phyloP scores from a whole-genome alignment of 64 coral and sea anemone species.

The Cladopsammia gracilis region DNA sequence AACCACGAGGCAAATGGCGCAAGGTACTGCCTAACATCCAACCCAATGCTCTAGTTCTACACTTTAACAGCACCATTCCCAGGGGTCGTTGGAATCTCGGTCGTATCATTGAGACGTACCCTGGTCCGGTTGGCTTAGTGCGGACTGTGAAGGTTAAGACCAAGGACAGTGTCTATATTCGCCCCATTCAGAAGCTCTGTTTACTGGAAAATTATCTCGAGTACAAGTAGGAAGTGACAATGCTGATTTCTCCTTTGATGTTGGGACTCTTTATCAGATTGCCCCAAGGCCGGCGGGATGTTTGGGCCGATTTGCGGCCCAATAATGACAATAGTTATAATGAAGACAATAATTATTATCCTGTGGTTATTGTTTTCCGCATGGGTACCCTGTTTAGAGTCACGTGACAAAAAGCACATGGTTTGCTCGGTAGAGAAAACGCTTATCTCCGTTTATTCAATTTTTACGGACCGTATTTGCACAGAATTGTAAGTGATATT shows the following conservation, averaged over 20 bases:
- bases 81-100: conserved; percentile 48
- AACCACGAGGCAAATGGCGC: conserved; percentile 6
- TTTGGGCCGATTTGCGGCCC: background rate
- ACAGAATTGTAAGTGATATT: too few relatives aligned
- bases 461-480: too few relatives aligned
- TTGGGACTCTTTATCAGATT: background rate
- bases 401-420: background rate
- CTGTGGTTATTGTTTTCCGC: too few relatives aligned
- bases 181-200: conserved; percentile 14
- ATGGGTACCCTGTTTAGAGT: background rate
- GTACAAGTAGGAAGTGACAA: background rate
- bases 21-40: background rate
- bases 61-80: conserved; percentile 15
- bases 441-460: too few relatives aligned
- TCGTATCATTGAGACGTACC: conserved; percentile 10
- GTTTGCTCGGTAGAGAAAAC: background rate
- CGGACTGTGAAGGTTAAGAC: conserved; percentile 44
- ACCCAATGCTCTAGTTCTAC: conserved; percentile 15
- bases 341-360: too few relatives aligned
- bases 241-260: too few relatives aligned
- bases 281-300: background rate
- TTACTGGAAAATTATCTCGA: too few relatives aligned
- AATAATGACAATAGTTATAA: background rate
- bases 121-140: conserved; percentile 35
- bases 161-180: conserved; percentile 10